Percentiles rank a stretch among this genome's conserved stretches.
These are phyloP conservation scores for Entomyzon cyanotis DNA, from an alignment of 2,113 vertebrate genomes.

Conservation along the genomic window DNA sequence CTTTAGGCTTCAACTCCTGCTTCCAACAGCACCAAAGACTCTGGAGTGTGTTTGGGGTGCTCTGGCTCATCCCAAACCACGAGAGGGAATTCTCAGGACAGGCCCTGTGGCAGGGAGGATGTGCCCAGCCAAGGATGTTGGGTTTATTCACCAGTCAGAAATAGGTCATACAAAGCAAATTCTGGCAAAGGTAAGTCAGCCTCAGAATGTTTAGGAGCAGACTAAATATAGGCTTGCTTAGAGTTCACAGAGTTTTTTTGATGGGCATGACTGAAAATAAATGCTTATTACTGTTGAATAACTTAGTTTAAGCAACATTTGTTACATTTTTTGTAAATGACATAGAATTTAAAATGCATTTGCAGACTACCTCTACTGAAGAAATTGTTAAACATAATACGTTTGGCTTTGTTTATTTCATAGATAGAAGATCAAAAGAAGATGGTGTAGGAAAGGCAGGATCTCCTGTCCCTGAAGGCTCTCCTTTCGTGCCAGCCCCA, in stretches of 20 bases:
- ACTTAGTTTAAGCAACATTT: not conserved
- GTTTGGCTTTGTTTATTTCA: not conserved
- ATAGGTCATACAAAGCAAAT: not conserved
- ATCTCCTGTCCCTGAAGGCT: not conserved
- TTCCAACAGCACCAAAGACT: constrained; percentile 85
- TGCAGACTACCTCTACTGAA: not conserved
- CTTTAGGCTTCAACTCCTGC: constrained; percentile 79
- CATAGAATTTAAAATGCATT: not conserved
- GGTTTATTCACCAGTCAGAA: constrained; percentile 75
- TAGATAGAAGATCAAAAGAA: constrained; percentile 32
- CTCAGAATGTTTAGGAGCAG: not conserved
- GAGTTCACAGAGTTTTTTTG: not conserved
- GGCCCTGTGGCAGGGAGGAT: constrained; percentile 27
- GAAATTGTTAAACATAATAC: not conserved
- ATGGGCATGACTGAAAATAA: not conserved
- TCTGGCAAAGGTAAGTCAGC: constrained; percentile 64
- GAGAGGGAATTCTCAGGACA: constrained; percentile 3
- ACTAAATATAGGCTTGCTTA: not conserved
- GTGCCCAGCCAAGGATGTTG: constrained; percentile 57
- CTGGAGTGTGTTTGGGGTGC: constrained; percentile 80
- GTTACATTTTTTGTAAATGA: not conserved
- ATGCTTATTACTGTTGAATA: not conserved
- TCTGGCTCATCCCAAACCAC: constrained; percentile 65
- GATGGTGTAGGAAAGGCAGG: constrained; percentile 61
- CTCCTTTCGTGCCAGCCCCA: constrained; percentile 67